Base-by-base conservation (phyloP, 2,113 vertebrate species). In the Varanus komodoensis region DNA sequence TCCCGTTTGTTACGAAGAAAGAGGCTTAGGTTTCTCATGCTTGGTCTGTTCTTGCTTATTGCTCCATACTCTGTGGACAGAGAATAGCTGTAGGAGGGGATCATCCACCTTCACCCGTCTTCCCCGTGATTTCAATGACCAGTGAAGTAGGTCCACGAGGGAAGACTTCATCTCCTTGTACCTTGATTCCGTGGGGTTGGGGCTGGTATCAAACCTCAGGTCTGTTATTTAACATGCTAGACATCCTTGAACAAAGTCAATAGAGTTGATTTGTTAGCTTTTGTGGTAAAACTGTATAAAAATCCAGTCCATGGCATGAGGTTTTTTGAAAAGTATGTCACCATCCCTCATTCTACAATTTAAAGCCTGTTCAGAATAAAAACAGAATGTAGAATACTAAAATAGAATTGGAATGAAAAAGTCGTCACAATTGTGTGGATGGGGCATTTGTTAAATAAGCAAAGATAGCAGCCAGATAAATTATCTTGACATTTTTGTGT, bases 401-500 rank as follows among this genome's bases (percentile, higher is more conserved):
- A 83, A 75, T 82, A 89, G 34, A 74, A 75, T 64, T 44, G 48
- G 84, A 67, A 83, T 75, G 81, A 75, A 54, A 84, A 84, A 67
- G 29, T 23, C 64, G 71, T 89, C 9, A 48, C 71, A 67, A 32
- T 75, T 50, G 27, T 84, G 38, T 44, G n/a, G 52, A 75, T 3
- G 17, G 15, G 3, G 5, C 85, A 67, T 87, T 87, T 64, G 34
- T 57, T 44, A 77, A 77, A 87, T 44, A 78, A 78, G 34, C 73
- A 77, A 87, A 78, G 74, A 32, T 78, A 78, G 74, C 25, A 64
- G 54, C 34, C 34, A 78, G 29, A 87, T 87, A 87, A 87, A 87
- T 87, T 77, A 87, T 77, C 52, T 29, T 77, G 85, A 87, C 85
- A 77, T 34, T 38, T 87, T 64, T 61, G n/a, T 87, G 34, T 52